These are phyloP conservation scores for Enchytraeus crypticus DNA, from an alignment of 2,888 invertebrate genomes.

Conservation along the genomic window DNA sequence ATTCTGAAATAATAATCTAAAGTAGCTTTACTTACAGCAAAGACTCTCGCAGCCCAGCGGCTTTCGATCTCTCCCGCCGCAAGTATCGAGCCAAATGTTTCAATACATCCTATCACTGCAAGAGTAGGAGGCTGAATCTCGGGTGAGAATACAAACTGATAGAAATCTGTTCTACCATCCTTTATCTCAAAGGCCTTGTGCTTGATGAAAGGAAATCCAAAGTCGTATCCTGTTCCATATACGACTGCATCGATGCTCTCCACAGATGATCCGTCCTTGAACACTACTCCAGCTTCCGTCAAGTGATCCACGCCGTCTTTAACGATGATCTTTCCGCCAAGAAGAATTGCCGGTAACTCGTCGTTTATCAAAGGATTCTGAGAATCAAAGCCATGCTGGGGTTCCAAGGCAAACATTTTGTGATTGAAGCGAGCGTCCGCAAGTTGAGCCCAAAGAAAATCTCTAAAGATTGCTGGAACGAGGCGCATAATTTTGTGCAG, in stretches of 20 bases:
- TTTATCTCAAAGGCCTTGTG: slow-evolving; percentile 34
- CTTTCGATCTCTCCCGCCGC: slow-evolving; percentile 52
- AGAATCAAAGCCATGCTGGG: slow-evolving; percentile 34
- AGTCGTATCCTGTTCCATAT: slow-evolving; percentile 46
- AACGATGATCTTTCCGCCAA: slow-evolving; percentile 37
- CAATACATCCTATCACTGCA: too few species aligned
- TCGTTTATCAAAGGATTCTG: slow-evolving; percentile 49
- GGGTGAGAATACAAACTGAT: slow-evolving; percentile 48
- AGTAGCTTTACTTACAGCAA: too few species aligned
- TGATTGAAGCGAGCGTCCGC: slow-evolving; percentile 36
- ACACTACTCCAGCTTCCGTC: too few species aligned
- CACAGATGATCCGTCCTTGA: slow-evolving; percentile 38
- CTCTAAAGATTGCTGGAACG: slow-evolving; percentile 47
- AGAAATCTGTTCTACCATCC: slow-evolving; percentile 41
- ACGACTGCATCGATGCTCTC: slow-evolving; percentile 44
- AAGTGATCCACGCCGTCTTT: too few species aligned
- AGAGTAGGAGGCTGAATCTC: slow-evolving; percentile 41
- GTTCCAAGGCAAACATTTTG: slow-evolving; percentile 19
- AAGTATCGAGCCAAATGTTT: slow-evolving; percentile 49
- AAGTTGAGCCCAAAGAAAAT: slow-evolving; percentile 42
- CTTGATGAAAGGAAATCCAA: slow-evolving; percentile 49
- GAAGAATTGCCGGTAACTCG: slow-evolving; percentile 29
- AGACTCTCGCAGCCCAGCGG: slow-evolving; percentile 46
- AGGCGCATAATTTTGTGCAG: too few species aligned
- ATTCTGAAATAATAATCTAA: too few species aligned